Base-by-base conservation (phyloP, 2,113 vertebrate genomes). In the Excalfactoria chinensis region DNA sequence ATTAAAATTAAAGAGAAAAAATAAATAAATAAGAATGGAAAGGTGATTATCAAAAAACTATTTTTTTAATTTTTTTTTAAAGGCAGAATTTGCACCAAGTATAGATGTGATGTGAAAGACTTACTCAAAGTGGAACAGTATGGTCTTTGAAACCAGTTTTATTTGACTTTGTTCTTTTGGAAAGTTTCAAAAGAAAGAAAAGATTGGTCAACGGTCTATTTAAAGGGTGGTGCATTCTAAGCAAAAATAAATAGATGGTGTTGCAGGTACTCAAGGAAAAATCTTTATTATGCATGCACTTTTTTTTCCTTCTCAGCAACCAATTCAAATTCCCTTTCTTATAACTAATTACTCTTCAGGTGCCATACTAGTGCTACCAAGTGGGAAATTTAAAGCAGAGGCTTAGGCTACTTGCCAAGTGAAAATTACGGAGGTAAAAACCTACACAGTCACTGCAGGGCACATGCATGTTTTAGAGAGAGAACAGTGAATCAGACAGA, bases 291-390 rank as follows among this genome's bases (percentile, higher is more conserved):
- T 89, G 72, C 81, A 80, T 86, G 82, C 71, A 90, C 46, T 81
- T 87, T 97, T 92, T 95, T 92, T 95, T 94, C 82, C 53, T 90
- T 92, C 88, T 97, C 69, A 90, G 77, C 91, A 97, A 94, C 75
- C n/a, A 72, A 60, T 96, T 97, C 81, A 95, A 93, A 95, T 96
- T 94, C 87, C 92, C 89, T 93, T 95, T 93, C 88, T 95, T 85
- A 89, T 49, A 90, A 64, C 90, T 91, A 95, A 94, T 95, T 96
- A 95, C 76, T 82, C 79, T 96, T 96, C 82, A 95, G 89, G 71
- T 95, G 84, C 81, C 90, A 79, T 93, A 79, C 58, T 89, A 93
- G 84, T 92, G 73, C 91, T 96, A 95, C 75, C 94, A 93, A 93
- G 89, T 94, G 83, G 89, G 93, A 96, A 95, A 93, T 91, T 94